Evolutionary conservation across 2,113 vertebrate genomes (phyloP), one percentile per base, ranked within the genome.

Genomic region (Baryphthengus martii): DNA sequence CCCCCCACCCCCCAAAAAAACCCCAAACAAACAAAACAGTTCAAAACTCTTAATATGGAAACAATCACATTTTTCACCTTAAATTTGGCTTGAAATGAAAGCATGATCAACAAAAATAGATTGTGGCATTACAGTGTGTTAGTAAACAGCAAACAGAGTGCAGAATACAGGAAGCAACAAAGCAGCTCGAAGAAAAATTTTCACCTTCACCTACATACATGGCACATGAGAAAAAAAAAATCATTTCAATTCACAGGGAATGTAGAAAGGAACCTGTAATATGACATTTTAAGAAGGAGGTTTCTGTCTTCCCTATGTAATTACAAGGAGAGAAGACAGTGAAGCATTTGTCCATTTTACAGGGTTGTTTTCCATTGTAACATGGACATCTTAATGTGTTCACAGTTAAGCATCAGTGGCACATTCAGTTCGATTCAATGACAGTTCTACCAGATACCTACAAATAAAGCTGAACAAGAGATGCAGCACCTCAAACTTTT

Each of bases 321-420:
- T 81, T 88, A 25, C 29, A 65, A 90, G 78, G 44, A 84, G 26
- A 76, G 16, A 95, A 63, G 28, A 82, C 40, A 75, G 83, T 62
- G 90, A 90, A 76, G 58, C 66, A 63, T 59, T 78, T 90, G 50
- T 55, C 75, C 87, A 85, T 74, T 76, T 74, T 72, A 10, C 33
- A 87, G 61, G 50, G 7, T 83, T 55, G 73, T 66, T 75, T 53
- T 16, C 37, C 2, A 3, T 33, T 88, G 49, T 73, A 93, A 90
- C 16, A 88, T n/a, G 70, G 96, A 90, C 47, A 89, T 88, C 78
- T 96, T 96, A 81, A 83, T 94, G 65, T 93, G 82, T 70, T 93
- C 82, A 92, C 93, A 95, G 91, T 90, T 94, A 92, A 95, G 86
- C 84, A 94, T 81, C 88, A 95, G 92, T 96, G 82, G 67, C 49